A percentile compares a stretch with the other conserved stretches of the same genome.
Evolutionary conservation across 2,888 invertebrate species (phyloP).

Genomic region (Emmelina monodactyla): DNA sequence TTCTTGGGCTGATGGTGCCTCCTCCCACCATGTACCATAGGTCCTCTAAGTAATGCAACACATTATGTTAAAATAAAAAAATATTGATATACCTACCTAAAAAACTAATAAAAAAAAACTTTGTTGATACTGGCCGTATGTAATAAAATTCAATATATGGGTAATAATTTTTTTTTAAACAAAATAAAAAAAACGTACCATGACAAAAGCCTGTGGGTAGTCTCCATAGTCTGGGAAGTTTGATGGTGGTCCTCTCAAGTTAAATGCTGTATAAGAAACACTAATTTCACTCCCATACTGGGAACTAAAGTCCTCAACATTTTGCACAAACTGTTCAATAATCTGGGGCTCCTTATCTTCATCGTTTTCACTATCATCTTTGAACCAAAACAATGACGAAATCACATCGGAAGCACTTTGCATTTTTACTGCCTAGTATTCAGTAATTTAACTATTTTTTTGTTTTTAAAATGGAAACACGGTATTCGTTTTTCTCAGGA

Average conservation of each 20-base stretch:
- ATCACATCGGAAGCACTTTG: constrained; percentile 52
- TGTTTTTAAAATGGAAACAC: too few species aligned
- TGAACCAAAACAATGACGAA: constrained; percentile 48
- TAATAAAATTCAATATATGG: constrained; percentile 12
- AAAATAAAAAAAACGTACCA: constrained; percentile 63
- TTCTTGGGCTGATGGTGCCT: constrained; percentile 73
- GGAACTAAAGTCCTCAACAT: constrained; percentile 84
- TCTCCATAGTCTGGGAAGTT: constrained; percentile 92
- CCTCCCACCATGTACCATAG: constrained; percentile 86
- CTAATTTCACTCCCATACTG: constrained; percentile 90
- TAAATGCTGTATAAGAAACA: constrained; percentile 87
- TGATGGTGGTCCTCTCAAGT: constrained; percentile 83
- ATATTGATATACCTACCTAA: not conserved
- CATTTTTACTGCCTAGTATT: too few species aligned
- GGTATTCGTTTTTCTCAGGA: too few species aligned
- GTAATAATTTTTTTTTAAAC: constrained; percentile 11
- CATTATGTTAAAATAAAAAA: too few species aligned
- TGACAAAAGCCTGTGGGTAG: constrained; percentile 88
- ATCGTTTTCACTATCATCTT: constrained; percentile 32
- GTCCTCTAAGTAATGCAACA: constrained; percentile 69
- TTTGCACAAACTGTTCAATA: constrained; percentile 80
- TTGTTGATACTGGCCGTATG: not conserved
- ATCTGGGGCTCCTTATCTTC: constrained; percentile 43
- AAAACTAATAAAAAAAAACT: not conserved
- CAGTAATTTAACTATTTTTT: too few species aligned